phyloP scores from a whole-genome alignment of 2,113 vertebrate genomes.

The Phaethornis superciliosus region DNA sequence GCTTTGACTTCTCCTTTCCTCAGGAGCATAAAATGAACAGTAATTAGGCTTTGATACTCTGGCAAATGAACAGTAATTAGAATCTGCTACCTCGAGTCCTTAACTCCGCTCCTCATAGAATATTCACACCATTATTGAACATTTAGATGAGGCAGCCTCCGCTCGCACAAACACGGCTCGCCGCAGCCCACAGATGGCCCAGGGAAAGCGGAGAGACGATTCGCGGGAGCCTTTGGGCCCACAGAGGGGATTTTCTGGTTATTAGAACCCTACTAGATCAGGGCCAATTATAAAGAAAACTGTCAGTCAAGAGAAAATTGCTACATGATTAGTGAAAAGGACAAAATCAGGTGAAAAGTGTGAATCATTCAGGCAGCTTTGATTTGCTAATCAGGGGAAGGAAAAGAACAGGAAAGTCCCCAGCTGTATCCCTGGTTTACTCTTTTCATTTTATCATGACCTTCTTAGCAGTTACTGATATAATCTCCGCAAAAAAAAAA shows the following conservation, averaged over 20 bases:
- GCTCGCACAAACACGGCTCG: slow-evolving; percentile 86
- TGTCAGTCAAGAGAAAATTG: slow-evolving; percentile 99
- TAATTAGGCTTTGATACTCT: slow-evolving; percentile 99
- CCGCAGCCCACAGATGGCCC: slow-evolving; percentile 86
- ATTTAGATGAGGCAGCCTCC: slow-evolving; percentile 96
- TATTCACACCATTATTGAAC: slow-evolving; percentile 98
- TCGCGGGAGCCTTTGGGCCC: slow-evolving; percentile 93
- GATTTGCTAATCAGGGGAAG: slow-evolving; percentile 99
- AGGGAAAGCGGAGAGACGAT: slow-evolving; percentile 87
- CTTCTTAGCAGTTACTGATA: slow-evolving; percentile 95
- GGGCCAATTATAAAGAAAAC: slow-evolving; percentile 99
- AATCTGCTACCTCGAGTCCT: slow-evolving; percentile 94
- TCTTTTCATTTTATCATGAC: slow-evolving; percentile 96
- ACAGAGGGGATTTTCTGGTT: slow-evolving; percentile 99
- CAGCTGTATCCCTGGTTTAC: slow-evolving; percentile 96
- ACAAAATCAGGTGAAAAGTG: slow-evolving; percentile 99
- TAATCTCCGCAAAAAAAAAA: slow-evolving; percentile 83
- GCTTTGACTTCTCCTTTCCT: slow-evolving; percentile 93
- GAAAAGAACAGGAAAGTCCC: slow-evolving; percentile 92
- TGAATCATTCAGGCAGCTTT: slow-evolving; percentile 98
- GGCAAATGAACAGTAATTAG: slow-evolving; percentile 99
- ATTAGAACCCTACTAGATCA: slow-evolving; percentile 99
- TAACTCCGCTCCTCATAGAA: slow-evolving; percentile 93
- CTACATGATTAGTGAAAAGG: slow-evolving; percentile 99
- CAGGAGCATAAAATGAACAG: slow-evolving; percentile 98